Percentiles rank a stretch among this genome's conserved stretches.
phyloP scores from a whole-genome alignment of 1,140 invertebrate species.

The Riptortus pedestris region DNA sequence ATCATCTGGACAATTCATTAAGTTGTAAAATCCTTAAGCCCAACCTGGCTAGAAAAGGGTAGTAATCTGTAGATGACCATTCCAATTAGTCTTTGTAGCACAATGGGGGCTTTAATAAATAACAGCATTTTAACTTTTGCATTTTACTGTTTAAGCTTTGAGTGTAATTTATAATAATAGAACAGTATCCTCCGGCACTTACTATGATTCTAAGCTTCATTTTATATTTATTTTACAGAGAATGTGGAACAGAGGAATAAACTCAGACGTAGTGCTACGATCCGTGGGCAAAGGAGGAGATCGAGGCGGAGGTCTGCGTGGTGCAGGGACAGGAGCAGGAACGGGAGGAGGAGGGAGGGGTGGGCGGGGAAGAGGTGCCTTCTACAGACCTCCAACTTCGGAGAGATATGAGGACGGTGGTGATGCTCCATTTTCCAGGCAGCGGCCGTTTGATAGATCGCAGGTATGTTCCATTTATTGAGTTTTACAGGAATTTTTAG shows the following conservation, averaged over 20 bases:
- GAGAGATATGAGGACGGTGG: conserved; percentile 1
- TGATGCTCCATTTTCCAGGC: conserved; percentile 8
- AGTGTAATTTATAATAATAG: too few species aligned
- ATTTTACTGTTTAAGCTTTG: too few species aligned
- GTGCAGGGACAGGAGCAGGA: conserved; percentile 16
- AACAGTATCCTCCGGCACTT: too few species aligned
- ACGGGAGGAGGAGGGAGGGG: conserved; percentile 8
- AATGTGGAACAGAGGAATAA: conserved; percentile 47
- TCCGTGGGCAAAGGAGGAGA: conserved; percentile 35
- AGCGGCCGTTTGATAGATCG: conserved; percentile 18
- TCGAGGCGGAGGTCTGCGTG: conserved; percentile 16
- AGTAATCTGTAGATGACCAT: too few species aligned
- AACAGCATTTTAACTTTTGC: too few species aligned
- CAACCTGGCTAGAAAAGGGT: too few species aligned
- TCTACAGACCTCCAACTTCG: neutral
- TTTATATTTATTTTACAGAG: conserved; percentile 36
- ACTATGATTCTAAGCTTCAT: neutral
- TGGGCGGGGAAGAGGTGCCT: neutral
- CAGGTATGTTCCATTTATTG: conserved; percentile 7
- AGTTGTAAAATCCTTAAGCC: too few species aligned
- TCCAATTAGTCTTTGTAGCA: too few species aligned
- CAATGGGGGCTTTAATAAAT: too few species aligned
- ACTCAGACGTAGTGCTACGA: conserved; percentile 40
- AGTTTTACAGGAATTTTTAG: too few species aligned
- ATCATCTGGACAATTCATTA: too few species aligned